These are phyloP conservation scores for Papilio dardanus DNA, from an alignment of 1,140 invertebrate species.

Conservation along the genomic window DNA sequence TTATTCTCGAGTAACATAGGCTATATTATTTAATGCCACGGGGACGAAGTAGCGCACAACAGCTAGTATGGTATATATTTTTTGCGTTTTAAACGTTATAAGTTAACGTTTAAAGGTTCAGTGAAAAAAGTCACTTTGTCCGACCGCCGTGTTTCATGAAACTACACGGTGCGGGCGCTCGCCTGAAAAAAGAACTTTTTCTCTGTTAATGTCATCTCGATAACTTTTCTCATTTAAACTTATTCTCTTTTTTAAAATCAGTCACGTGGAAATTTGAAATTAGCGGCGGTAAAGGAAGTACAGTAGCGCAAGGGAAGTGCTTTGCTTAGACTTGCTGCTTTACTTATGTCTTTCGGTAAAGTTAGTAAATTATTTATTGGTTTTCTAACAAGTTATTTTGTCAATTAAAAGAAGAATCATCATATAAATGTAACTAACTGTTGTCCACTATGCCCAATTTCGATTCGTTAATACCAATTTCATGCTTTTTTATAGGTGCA, in stretches of 20 bases:
- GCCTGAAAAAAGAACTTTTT: constrained; percentile 24
- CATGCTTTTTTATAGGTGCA: too few species aligned
- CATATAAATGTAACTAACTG: too few species aligned
- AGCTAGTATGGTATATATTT: too few species aligned
- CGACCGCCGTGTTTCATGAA: constrained; percentile 11
- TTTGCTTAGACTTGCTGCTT: neutral
- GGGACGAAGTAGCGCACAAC: too few species aligned
- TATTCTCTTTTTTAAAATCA: constrained; percentile 31
- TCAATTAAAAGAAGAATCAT: too few species aligned
- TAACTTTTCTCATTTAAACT: constrained; percentile 36
- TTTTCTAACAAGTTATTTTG: neutral
- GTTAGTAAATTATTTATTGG: neutral
- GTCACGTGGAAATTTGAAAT: constrained; percentile 34
- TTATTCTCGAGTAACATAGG: too few species aligned
- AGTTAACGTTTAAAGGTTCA: neutral
- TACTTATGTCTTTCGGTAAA: neutral
- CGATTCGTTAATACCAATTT: too few species aligned
- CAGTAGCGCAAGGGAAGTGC: neutral
- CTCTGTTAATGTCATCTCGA: constrained; percentile 33
- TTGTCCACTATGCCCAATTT: too few species aligned
- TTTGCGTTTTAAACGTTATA: constrained; percentile 20
- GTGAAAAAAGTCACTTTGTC: constrained; percentile 17
- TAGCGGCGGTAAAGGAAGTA: constrained; percentile 1
- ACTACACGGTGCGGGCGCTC: constrained; percentile 13
- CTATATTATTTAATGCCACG: too few species aligned